Evolutionary conservation across 35 echinoderm and acorn worm genomes (phyloP).

Genomic region (Antedon bifida): DNA sequence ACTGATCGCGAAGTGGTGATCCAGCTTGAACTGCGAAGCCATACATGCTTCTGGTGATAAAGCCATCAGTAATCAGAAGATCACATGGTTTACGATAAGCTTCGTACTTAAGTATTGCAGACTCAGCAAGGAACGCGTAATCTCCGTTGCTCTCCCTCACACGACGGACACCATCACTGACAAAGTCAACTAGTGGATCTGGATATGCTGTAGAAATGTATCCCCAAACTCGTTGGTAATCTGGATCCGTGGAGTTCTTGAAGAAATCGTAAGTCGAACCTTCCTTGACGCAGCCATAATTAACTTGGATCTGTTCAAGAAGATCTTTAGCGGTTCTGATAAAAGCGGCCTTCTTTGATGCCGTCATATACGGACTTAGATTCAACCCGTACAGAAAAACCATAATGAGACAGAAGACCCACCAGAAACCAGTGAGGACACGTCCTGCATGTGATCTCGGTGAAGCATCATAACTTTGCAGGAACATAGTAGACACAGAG

Average conservation of each 20-base stretch:
- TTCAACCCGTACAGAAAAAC: conserved; percentile 85
- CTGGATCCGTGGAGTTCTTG: conserved; percentile 44
- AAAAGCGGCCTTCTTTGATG: conserved; percentile 46
- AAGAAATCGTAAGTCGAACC: conserved; percentile 84
- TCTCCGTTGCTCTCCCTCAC: conserved; percentile 66
- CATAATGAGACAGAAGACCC: conserved; percentile 69
- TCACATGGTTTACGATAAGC: conserved; percentile 47
- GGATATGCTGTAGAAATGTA: conserved; percentile 66
- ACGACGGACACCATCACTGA: conserved; percentile 61
- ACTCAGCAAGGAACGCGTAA: conserved; percentile 84
- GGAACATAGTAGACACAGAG: conserved; percentile 43
- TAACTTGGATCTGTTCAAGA: conserved; percentile 59
- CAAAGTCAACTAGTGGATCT: conserved; percentile 52
- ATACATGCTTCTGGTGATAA: conserved; percentile 71
- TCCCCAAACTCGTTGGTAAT: conserved; percentile 74
- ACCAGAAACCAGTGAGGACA: conserved; percentile 75
- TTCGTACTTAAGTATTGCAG: conserved; percentile 34
- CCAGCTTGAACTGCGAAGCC: conserved; percentile 77
- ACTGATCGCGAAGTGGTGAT: conserved; percentile 71
- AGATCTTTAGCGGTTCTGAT: conserved; percentile 63
- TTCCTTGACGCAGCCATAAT: conserved; percentile 74
- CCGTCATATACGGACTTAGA: conserved; percentile 64
- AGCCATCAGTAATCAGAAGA: conserved; percentile 70
- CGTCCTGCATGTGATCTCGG: conserved; percentile 70
- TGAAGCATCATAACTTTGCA: conserved; percentile 78